Conservation (phyloP, 2,888 invertebrate species). For the Neelides folsomi region DNA sequence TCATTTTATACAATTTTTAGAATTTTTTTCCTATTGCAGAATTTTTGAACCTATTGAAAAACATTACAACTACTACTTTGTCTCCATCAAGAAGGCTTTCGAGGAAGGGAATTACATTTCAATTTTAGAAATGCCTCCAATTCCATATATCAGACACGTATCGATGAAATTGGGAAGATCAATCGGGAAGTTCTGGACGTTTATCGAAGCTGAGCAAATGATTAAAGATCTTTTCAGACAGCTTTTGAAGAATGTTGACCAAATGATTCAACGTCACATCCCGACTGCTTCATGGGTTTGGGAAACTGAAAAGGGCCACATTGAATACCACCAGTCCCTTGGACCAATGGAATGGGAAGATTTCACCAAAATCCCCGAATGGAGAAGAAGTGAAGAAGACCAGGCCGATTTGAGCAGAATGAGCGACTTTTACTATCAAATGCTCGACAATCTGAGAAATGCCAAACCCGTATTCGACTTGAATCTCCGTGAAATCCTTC, state of each 20-base stretch:
- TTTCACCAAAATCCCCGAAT: conserved; percentile 34
- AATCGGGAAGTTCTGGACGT: conserved; percentile 19
- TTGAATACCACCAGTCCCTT: conserved; percentile 34
- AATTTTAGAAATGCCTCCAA: conserved; percentile 32
- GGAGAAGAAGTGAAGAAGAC: conserved; percentile 21
- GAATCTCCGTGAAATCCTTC: conserved; percentile 31
- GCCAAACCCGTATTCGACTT: conserved; percentile 28
- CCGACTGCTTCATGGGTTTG: conserved; percentile 21
- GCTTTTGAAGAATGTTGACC: conserved; percentile 26
- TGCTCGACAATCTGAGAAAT: conserved; percentile 28
- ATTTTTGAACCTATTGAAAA: conserved; percentile 28
- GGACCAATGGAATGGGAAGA: conserved; percentile 35
- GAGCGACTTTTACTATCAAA: conserved; percentile 28
- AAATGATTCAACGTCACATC: conserved; percentile 28
- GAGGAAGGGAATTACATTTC: conserved; percentile 27
- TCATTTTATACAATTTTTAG: no score
- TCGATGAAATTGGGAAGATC: conserved; percentile 20
- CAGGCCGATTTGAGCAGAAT: conserved; percentile 24
- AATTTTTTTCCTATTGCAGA: no score
- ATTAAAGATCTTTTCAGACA: conserved; percentile 26
- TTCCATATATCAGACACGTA: conserved; percentile 32
- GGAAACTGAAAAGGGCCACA: conserved; percentile 31
- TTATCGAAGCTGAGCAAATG: conserved; percentile 30
- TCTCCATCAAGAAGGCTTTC: conserved; percentile 23
- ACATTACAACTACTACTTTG: conserved; percentile 31